A percentile compares a stretch with the other conserved stretches of the same genome.
Conservation (phyloP, 2,113 vertebrate genomes). For the Taurulus bubalis region DNA sequence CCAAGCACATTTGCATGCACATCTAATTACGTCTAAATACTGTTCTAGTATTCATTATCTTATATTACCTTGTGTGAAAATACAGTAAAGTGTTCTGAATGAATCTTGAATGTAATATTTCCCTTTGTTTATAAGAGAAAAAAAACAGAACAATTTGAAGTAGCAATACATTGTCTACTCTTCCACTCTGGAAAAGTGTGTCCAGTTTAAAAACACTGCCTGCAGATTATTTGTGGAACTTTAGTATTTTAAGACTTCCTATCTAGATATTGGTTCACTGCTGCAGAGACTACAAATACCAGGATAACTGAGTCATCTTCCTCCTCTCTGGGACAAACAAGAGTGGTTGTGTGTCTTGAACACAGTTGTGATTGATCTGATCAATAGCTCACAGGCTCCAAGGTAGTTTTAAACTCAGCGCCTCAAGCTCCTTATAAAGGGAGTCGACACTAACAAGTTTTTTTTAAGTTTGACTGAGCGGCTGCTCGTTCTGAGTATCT, state of each 20-base stretch:
- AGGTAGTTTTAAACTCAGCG: constrained; percentile 36
- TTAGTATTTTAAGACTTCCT: background rate
- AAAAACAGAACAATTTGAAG: background rate
- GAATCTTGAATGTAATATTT: too few relatives aligned
- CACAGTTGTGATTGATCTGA: constrained; percentile 56
- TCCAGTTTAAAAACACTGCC: background rate
- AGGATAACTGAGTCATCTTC: background rate
- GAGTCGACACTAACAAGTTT: constrained; percentile 22
- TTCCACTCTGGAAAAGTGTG: background rate
- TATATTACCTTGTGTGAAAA: background rate
- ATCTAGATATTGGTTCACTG: background rate
- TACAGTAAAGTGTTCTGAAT: too few relatives aligned
- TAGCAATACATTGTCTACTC: background rate
- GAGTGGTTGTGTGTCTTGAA: constrained; percentile 19
- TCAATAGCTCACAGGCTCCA: constrained; percentile 67
- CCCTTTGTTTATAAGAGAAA: too few relatives aligned
- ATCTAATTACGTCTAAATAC: background rate
- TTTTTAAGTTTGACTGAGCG: constrained; percentile 42
- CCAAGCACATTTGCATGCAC: background rate
- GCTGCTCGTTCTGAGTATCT: constrained; percentile 29
- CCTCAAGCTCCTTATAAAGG: constrained; percentile 26
- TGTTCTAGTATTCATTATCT: background rate
- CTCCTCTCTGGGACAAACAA: constrained; percentile 3
- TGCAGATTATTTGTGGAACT: background rate
- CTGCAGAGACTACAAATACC: background rate